Percentiles rank a stretch among this genome's conserved stretches.
phyloP scores from a whole-genome alignment of 1,140 invertebrate species.

The Hormaphis cornu region DNA sequence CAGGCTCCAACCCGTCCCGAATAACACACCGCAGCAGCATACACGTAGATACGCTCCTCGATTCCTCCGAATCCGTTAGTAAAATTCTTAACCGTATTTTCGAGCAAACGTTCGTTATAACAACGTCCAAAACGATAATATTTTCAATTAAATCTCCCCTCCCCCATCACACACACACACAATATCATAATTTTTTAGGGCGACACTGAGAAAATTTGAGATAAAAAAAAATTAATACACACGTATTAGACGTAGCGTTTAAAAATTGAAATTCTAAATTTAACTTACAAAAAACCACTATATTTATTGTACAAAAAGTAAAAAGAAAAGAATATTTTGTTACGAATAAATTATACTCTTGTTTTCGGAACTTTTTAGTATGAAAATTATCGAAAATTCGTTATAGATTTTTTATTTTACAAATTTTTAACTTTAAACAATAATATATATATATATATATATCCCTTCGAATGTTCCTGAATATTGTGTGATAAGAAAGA shows the following conservation, averaged over 20 bases:
- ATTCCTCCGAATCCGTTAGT: not conserved
- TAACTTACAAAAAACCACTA: not conserved
- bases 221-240: not conserved
- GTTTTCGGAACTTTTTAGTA: slow-evolving; percentile 4
- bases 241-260: no score
- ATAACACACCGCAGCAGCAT: not conserved
- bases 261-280: slow-evolving; percentile 13
- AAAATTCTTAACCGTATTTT: no score
- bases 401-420: slow-evolving; percentile 5
- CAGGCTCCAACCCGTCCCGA: slow-evolving; percentile 6
- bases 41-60: not conserved
- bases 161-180: not conserved
- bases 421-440: not conserved
- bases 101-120: no score
- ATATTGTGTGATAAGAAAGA: slow-evolving; percentile 21
- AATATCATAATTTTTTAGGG: not conserved
- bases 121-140: not conserved
- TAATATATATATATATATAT: not conserved
- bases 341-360: not conserved
- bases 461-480: slow-evolving; percentile 18
- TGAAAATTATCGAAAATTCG: slow-evolving; percentile 3
- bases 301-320: not conserved
- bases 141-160: not conserved
- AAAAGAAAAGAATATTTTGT: not conserved
- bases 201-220: not conserved